Evolutionary conservation across 2,797 vertebrate species (phyloP), one percentile per base, ranked within the genome.

Genomic region (Sebastes variabilis): DNA sequence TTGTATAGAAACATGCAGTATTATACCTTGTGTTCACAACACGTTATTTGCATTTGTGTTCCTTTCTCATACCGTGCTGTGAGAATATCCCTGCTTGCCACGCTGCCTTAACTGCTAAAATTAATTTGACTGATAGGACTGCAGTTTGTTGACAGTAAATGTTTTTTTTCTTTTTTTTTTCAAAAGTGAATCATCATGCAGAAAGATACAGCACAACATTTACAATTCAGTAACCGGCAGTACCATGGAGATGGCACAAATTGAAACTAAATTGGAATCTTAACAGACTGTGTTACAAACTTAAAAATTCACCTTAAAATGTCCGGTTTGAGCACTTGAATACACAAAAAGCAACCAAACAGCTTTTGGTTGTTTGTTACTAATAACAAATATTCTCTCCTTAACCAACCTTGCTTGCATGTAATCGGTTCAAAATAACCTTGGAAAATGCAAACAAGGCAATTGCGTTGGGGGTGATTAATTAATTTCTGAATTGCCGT

Each of bases 401-500:
- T 79, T 82, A 85, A 85, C 83, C 75, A 81, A 77, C 71, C 83
- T 84, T 73, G 78, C 84, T 84, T 55, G 67, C 66, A 65, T 73
- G 67, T 72, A 93, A 88, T 89, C 70, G 84, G 78, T 66, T 77
- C 49, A 77, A 91, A 89, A 87, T 81, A 84, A 92, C 90, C 89
- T 91, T 90, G 87, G 66, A 89, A 90, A 89, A 93, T 89, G 87
- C 82, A 79, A 89, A 89, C 68, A 66, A 84, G 86, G 75, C 84
- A 89, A 81, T 85, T 60, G 87, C 73, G 61, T 75, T 60, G 54
- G 30, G 30, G 60, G 59, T 89, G 84, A 92, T 93, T 93, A 93
- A 93, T 95, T 92, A 38, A 87, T 93, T 90, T 91, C 69, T 61
- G 72, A 81, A 78, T 80, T 66, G 78, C 60, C 59, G 66, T 81